phyloP scores from a whole-genome alignment of 2,113 vertebrate species.

The Delphinus delphis region DNA sequence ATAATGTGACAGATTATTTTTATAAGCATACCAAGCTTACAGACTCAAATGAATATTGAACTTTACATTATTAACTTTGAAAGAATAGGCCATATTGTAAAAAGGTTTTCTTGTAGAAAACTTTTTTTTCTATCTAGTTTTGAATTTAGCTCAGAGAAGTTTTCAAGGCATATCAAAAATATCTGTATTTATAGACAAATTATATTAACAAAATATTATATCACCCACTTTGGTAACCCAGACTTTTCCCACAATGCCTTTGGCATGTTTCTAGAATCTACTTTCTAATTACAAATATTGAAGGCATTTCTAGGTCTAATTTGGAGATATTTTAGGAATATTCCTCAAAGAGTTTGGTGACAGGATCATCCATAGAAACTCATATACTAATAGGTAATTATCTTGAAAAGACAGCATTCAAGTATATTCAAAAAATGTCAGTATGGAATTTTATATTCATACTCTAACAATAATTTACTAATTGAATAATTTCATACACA shows the following conservation, averaged over 20 bases:
- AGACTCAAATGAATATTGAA: conserved; percentile 56
- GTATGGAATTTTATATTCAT: not conserved
- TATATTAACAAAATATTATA: not conserved
- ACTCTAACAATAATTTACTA: not conserved
- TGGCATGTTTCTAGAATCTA: not conserved
- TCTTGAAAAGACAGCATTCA: not conserved
- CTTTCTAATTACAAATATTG: not conserved
- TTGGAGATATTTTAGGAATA: not conserved
- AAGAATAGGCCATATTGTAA: not conserved
- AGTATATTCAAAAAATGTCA: not conserved
- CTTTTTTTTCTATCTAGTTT: not conserved
- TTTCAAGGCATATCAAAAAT: not conserved
- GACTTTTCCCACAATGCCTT: not conserved
- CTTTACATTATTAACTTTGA: conserved; percentile 37
- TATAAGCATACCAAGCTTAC: conserved; percentile 54
- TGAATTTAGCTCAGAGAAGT: not conserved
- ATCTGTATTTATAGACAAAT: not conserved
- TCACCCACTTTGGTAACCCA: not conserved
- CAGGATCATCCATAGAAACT: not conserved
- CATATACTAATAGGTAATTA: not conserved
- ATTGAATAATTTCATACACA: not conserved
- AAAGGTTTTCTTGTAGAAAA: not conserved
- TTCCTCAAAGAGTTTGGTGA: not conserved
- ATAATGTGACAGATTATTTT: conserved; percentile 70
- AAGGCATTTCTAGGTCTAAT: not conserved